Evolutionary conservation across 2,797 vertebrate genomes (phyloP), one percentile per base, ranked within the genome.

Genomic region (Chaenodraco wilsoni): DNA sequence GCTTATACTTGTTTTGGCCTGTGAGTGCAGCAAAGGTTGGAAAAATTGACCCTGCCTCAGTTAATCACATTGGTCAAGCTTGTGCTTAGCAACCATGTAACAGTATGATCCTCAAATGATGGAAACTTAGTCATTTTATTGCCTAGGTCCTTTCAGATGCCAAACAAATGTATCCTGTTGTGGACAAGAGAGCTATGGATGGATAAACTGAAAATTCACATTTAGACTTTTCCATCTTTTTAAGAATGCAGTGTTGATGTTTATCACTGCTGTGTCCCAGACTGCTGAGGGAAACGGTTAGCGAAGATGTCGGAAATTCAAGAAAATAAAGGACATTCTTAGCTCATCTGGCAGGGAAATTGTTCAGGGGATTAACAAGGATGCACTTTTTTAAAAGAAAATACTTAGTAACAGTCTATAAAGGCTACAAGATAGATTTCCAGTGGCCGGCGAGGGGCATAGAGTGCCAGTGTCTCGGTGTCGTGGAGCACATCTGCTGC

Each of bases 401-500:
- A 9, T 9, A 9, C 14, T 40, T 43, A 44, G 23, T 9, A 55
- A 23, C 12, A 27, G 40, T 14, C 16, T 54, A 65, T 1, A 40
- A 63, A 51, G 67, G 60, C 57, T 72, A n/a, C 43, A 50, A 44
- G 59, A 19, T 45, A 31, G 15, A 64, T 76, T 71, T 83, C 40
- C 59, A 59, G 11, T 56, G 69, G 17, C 49, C 52, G 31, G 33
- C 1, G 7, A 49, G 44, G 41, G 72, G 50, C 73, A 73, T 19
- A 72, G 74, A 76, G 65, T 56, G 33, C 41, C 45, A 78, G 65
- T 74, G 73, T 84, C 11, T 69, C 60, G 61, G 66, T 70, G 62
- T 71, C 60, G 72, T 62, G 68, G 54, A 74, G 5, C 73, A 86
- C 83, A 84, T 89, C 78, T 89, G 87, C 71, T 84, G 68, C 43